These are phyloP conservation scores for Mesoligia furuncula DNA, from an alignment of 2,888 invertebrate genomes.

Conservation along the genomic window DNA sequence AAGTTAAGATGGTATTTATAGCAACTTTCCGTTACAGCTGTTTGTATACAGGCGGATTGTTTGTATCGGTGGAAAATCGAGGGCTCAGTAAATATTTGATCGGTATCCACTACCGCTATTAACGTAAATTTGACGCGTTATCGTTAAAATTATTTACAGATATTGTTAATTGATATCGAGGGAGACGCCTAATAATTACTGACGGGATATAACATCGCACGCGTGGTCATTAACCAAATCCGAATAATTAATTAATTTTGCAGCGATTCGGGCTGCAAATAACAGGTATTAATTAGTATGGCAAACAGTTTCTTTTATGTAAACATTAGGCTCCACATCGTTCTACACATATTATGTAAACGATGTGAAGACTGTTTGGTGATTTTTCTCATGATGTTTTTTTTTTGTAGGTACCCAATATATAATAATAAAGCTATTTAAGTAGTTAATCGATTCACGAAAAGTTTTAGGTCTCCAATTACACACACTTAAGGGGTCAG, in stretches of 20 bases:
- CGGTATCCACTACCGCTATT: slow-evolving; percentile 66
- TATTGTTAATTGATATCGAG: slow-evolving; percentile 81
- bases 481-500: no score
- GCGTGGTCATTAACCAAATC: slow-evolving; percentile 77
- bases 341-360: not conserved
- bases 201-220: slow-evolving; percentile 67
- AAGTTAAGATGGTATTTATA: slow-evolving; percentile 77
- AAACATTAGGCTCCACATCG: slow-evolving; percentile 28
- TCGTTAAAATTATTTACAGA: slow-evolving; percentile 80
- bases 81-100: slow-evolving; percentile 76
- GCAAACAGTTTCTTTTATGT: slow-evolving; percentile 61
- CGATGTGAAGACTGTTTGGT: not conserved
- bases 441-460: not conserved
- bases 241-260: slow-evolving; percentile 79
- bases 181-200: slow-evolving; percentile 77
- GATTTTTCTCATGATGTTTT: not conserved
- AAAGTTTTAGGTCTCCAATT: not conserved
- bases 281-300: slow-evolving; percentile 62
- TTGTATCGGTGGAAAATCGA: slow-evolving; percentile 63
- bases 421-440: not conserved
- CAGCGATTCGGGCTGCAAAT: slow-evolving; percentile 61
- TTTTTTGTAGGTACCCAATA: no score
- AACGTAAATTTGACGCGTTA: slow-evolving; percentile 73
- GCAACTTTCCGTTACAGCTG: slow-evolving; percentile 66
- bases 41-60: slow-evolving; percentile 65